Percentiles rank a stretch among this genome's conserved stretches.
Conservation (phyloP, 2,113 vertebrate genomes). For the Cyrtonyx montezumae region DNA sequence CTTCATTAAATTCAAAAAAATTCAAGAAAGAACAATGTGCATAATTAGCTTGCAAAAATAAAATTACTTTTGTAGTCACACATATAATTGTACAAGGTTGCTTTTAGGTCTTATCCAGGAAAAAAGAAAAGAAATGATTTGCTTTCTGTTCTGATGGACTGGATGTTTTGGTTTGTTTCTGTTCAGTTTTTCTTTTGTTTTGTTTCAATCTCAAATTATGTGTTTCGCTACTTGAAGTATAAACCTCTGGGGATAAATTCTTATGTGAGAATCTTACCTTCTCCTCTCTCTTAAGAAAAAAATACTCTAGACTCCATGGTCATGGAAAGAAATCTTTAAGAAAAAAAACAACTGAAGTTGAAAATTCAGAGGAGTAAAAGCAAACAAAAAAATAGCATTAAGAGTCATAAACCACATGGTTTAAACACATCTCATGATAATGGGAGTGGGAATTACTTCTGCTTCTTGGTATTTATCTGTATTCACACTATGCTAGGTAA, state of each 20-base stretch:
- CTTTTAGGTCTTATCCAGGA: not conserved
- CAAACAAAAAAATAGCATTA: not conserved
- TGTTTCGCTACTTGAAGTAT: not conserved
- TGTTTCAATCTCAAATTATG: not conserved
- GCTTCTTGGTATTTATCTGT: not conserved
- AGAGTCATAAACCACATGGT: not conserved
- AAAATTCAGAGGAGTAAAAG: not conserved
- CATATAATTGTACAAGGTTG: not conserved
- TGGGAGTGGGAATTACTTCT: not conserved
- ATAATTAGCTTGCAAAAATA: not conserved
- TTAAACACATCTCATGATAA: not conserved
- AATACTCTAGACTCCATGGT: not conserved
- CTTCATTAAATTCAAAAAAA: not conserved
- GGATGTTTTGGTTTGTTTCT: not conserved
- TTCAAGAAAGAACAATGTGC: not conserved
- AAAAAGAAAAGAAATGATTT: not conserved
- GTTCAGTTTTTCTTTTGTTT: not conserved
- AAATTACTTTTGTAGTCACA: not conserved
- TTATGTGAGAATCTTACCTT: not conserved
- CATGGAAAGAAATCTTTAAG: not conserved
- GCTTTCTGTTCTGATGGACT: not conserved
- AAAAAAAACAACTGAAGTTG: not conserved
- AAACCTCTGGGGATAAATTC: not conserved
- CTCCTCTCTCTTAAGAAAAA: not conserved
- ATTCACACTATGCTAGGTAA: not conserved